Base-by-base conservation (phyloP, 2,113 vertebrate species). In the Saccopteryx bilineata region DNA sequence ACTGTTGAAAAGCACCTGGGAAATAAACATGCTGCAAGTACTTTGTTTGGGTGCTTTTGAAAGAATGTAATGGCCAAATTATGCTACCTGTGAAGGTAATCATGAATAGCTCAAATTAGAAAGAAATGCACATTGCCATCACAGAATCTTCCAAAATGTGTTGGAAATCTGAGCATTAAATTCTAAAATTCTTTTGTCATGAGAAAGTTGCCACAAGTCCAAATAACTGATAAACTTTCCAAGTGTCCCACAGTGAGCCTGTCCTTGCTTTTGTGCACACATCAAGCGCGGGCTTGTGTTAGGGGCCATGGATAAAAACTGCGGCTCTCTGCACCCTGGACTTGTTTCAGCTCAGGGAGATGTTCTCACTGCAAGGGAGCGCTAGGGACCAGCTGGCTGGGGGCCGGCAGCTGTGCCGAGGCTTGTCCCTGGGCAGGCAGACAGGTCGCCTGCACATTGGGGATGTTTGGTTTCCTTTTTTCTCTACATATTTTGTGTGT, bases 21-120 rank as follows among this genome's bases (percentile, higher is more conserved):
- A 93, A 69, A 71, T n/a, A 92, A 83, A 79, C n/a, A 71, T 39
- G 58, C 52, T 75, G 10, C 17, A 87, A 89, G 39, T 9, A 72
- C 10, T 94, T 80, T 31, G 58, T 84, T 69, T 90, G 74, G 76
- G 52, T 93, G 61, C 76, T 65, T 93, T 84, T 78, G 39, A 87
- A 72, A 87, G 21, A 85, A 46, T 13, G 4, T 46, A 24, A 33
- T 87, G 87, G 31, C 17, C 63, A 69, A 84, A 81, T 83, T 71
- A 92, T 13, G 15, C 48, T 61, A 31, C 39, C 58, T 63, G 9
- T 87, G 31, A 69, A 82, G 46, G 31, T 81, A 54, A 94, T 26
- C 6, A 24, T 39, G 31, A 58, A 31, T 14, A 33, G 33, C 52
- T 61, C 80, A 93, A 75, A 50, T 74, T 69, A 71, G 91, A 86